Evolutionary conservation across 2,113 vertebrate genomes (phyloP).

Genomic region (Willisornis vidua): DNA sequence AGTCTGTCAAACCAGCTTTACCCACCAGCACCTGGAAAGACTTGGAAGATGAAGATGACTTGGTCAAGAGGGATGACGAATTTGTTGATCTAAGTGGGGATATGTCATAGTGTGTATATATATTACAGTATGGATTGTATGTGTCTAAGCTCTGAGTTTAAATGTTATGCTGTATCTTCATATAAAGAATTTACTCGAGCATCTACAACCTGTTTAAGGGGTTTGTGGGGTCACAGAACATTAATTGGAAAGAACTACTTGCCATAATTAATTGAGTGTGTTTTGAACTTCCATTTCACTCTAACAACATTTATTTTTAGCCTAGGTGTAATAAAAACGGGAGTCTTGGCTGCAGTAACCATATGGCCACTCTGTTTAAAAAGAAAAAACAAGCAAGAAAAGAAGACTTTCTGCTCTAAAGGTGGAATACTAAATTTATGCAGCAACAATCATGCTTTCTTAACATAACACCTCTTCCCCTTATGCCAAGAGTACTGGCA

Average conservation of each 20-base stretch:
- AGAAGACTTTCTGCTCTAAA: not conserved
- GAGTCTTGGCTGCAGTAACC: not conserved
- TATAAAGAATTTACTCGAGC: not conserved
- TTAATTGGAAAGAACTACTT: not conserved
- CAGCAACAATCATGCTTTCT: not conserved
- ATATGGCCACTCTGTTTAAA: not conserved
- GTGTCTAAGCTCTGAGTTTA: not conserved
- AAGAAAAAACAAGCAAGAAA: not conserved
- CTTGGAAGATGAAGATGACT: slow-evolving; percentile 80
- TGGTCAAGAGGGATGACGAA: slow-evolving; percentile 84
- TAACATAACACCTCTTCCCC: not conserved
- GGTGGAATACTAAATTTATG: not conserved
- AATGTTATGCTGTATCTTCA: not conserved
- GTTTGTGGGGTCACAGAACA: not conserved
- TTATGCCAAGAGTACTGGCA: not conserved
- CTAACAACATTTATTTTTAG: not conserved
- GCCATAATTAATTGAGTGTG: not conserved
- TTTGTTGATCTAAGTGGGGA: slow-evolving; percentile 73
- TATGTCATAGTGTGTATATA: not conserved
- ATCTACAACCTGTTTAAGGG: not conserved
- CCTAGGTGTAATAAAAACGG: not conserved
- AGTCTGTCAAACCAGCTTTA: slow-evolving; percentile 80
- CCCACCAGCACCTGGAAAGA: slow-evolving; percentile 83
- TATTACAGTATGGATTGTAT: not conserved
- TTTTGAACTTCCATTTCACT: slow-evolving; percentile 22